Evolutionary conservation across 2,888 invertebrate genomes (phyloP), one percentile per base, ranked within the genome.

Genomic region (Amiota mariae): DNA sequence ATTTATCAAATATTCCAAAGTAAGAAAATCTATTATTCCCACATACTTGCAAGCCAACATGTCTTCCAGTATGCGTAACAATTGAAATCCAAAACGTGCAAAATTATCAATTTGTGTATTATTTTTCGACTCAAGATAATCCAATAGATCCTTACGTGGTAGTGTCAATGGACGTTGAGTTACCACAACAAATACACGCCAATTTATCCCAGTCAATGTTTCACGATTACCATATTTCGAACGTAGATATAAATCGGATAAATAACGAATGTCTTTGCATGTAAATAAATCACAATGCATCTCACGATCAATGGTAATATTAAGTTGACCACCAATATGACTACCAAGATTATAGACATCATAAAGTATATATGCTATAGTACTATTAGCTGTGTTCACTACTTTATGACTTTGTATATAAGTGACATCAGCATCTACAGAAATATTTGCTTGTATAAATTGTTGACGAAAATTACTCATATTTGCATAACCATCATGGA

Each of bases 291-390:
- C 77, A 71, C 89, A 89, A 24, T 54, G 13, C 3, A 87, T 13
- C 46, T 81, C 79, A 70, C 85, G 81, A 74, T 86, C 81, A 2
- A 80, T 75, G 0, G 89, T 89, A 13, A 89, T 77, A 77, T 90
- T 90, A 0, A 90, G 76, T 64, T 82, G 79, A 0, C 90, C 90
- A 9, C 90, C 90, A 67, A 87, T 82, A 12, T 77, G 78, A 4
- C 81, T 84, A 0, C 90, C 90, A 78, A 89, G 88, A 73, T 85
- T 89, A 72, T 89, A 90, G 10, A 90, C 84, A 80, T 90, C 90
- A 63, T 87, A 88, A 1, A 86, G 73, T 1, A 79, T 64, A 63
- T 78, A 87, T 1, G 73, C 64, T 13, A 75, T 70, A n/a, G n/a
- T n/a, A n/a, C n/a, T n/a, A 36, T 0, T 63, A 8, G 4, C 46